These are phyloP conservation scores for Lagocephalus sceleratus DNA, from an alignment of 2,797 vertebrate species.

Conservation along the genomic window DNA sequence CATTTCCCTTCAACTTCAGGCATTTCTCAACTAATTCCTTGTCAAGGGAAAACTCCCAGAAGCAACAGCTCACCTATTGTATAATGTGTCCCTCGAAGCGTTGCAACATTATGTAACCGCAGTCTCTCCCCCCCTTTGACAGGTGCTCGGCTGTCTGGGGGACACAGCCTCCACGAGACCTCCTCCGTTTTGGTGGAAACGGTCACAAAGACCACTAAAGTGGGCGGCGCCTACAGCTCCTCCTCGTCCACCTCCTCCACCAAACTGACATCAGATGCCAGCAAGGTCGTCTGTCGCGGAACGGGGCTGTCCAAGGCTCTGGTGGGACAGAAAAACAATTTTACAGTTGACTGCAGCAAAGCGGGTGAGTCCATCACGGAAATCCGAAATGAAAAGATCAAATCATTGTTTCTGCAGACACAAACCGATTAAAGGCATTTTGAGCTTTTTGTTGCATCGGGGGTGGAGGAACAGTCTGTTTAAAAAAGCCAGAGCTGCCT, in stretches of 20 bases:
- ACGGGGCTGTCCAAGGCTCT: constrained; percentile 83
- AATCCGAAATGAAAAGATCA: not conserved
- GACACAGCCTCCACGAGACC: constrained; percentile 95
- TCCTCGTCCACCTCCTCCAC: constrained; percentile 72
- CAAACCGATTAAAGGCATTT: not conserved
- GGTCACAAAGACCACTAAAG: constrained; percentile 82
- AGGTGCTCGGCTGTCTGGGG: constrained; percentile 90
- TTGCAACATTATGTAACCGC: constrained; percentile 35
- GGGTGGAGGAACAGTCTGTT: constrained; percentile 4
- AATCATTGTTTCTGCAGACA: not conserved
- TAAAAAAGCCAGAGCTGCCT: not conserved
- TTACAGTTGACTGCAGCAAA: constrained; percentile 94
- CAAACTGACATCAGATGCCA: constrained; percentile 87
- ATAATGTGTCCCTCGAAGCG: constrained; percentile 35
- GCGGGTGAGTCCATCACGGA: constrained; percentile 75
- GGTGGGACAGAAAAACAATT: constrained; percentile 90
- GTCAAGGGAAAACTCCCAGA: constrained; percentile 1
- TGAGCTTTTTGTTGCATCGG: constrained; percentile 1
- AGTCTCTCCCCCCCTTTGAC: constrained; percentile 5
- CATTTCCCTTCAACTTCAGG: constrained; percentile 17
- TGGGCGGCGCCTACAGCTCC: constrained; percentile 80
- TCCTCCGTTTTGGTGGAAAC: constrained; percentile 94
- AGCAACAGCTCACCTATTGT: constrained; percentile 37
- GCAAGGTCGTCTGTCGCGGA: constrained; percentile 89
- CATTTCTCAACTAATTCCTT: not conserved